Percentiles rank a stretch among this genome's conserved stretches.
These are phyloP conservation scores for Mycteria americana DNA, from an alignment of 2,797 vertebrate genomes.

Conservation along the genomic window DNA sequence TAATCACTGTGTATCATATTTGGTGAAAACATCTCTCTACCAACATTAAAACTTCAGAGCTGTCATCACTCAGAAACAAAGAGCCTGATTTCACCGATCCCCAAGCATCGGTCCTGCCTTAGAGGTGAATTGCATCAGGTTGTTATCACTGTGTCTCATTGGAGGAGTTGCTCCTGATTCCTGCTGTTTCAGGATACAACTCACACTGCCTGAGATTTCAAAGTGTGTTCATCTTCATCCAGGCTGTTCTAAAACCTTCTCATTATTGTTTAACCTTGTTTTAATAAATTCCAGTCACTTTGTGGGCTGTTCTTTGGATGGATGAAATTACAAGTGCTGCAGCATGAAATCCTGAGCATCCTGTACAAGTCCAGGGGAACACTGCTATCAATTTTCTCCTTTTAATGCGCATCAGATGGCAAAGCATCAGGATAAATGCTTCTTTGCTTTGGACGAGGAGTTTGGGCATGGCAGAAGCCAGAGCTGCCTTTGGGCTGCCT, in stretches of 20 bases:
- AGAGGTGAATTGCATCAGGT: constrained; percentile 17
- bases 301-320: background rate
- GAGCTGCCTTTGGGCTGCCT: background rate
- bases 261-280: background rate
- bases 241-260: background rate
- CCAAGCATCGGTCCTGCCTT: background rate
- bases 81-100: background rate
- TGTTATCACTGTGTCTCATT: background rate
- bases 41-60: background rate
- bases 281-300: background rate
- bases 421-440: background rate
- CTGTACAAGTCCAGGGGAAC: background rate
- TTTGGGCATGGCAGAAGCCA: background rate
- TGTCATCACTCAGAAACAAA: constrained; percentile 9
- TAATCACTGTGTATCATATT: constrained; percentile 42
- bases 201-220: background rate
- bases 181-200: background rate
- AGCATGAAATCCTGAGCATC: background rate
- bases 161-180: background rate
- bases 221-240: background rate
- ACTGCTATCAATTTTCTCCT: background rate
- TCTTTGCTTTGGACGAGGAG: background rate
- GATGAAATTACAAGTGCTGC: background rate
- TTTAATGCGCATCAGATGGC: background rate
- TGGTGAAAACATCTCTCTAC: constrained; percentile 34